Evolutionary conservation across 2,113 vertebrate species (phyloP).

Genomic region (Tricholaema leucomelas): DNA sequence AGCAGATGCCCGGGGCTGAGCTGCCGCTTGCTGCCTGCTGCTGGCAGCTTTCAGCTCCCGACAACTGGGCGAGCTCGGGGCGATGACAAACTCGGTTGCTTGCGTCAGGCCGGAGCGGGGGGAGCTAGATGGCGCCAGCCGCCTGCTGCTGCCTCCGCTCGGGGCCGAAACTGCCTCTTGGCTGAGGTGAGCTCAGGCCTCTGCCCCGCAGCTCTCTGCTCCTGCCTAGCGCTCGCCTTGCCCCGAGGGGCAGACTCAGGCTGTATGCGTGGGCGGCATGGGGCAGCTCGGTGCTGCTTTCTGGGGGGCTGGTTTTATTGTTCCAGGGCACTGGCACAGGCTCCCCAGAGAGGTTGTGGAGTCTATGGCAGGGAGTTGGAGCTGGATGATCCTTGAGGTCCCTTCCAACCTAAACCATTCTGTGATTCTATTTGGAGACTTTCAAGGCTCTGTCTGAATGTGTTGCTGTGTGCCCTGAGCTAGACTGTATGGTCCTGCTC

Average conservation of each 20-base stretch:
- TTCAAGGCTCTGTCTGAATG: too few relatives aligned
- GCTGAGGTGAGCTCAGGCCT: not conserved
- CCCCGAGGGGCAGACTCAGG: fast-evolving
- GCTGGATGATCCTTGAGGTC: too few relatives aligned
- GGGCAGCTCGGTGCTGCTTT: not conserved
- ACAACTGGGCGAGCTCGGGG: too few relatives aligned
- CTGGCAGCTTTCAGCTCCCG: not conserved
- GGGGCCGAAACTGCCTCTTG: not conserved
- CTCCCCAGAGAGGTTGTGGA: too few relatives aligned
- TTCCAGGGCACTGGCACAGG: too few relatives aligned
- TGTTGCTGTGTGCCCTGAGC: too few relatives aligned
- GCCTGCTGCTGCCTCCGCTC: not conserved
- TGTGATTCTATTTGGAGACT: too few relatives aligned
- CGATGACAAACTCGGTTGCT: not conserved
- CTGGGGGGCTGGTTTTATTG: not conserved
- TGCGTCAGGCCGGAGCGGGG: fast-evolving
- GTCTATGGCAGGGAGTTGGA: too few relatives aligned
- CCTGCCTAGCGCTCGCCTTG: fast-evolving
- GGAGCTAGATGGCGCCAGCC: not conserved
- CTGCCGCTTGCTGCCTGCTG: not conserved
- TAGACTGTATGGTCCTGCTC: too few relatives aligned
- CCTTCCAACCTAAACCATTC: too few relatives aligned
- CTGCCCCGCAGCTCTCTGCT: not conserved
- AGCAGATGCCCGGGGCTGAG: not conserved
- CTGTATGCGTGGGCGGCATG: fast-evolving